phyloP scores from a whole-genome alignment of 2,797 vertebrate genomes.

The Geotrypetes seraphini region DNA sequence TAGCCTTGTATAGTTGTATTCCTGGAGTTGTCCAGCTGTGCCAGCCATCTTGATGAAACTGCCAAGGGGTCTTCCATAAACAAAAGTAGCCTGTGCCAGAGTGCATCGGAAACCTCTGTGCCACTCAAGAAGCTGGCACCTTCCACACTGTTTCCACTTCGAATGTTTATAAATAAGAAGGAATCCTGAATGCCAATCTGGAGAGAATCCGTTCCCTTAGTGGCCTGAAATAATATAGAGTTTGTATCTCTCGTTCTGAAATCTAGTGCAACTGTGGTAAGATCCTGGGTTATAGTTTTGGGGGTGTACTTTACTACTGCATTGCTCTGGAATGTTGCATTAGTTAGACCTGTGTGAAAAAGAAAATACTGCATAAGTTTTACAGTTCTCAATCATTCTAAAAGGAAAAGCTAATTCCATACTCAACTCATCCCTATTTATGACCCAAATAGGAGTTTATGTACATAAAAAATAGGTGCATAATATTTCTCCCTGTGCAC shows the following conservation, averaged over 20 bases:
- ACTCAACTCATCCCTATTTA: no score
- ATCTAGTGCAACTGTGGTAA: constrained; percentile 61
- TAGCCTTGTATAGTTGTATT: constrained; percentile 38
- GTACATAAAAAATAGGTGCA: no score
- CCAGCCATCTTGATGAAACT: constrained; percentile 55
- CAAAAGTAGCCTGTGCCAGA: constrained; percentile 72
- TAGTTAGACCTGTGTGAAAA: constrained; percentile 64
- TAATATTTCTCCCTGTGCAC: no score
- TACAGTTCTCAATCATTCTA: no score
- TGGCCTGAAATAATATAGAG: constrained; percentile 60
- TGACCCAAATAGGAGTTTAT: no score
- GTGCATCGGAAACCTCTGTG: constrained; percentile 57
- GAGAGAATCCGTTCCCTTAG: constrained; percentile 48
- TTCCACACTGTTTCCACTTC: constrained; percentile 51
- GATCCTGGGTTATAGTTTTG: constrained; percentile 47
- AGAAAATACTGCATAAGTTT: no score
- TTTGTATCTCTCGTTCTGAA: constrained; percentile 73
- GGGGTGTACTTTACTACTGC: constrained; percentile 52
- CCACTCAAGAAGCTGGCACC: constrained; percentile 53
- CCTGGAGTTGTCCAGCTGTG: constrained; percentile 53
- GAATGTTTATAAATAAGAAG: constrained; percentile 61
- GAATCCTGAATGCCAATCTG: constrained; percentile 71
- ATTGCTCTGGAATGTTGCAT: constrained; percentile 67
- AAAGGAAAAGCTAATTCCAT: no score
- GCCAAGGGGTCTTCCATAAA: constrained; percentile 50